Conservation (phyloP, 2,797 vertebrate genomes). For the Nannoperca obscura region DNA sequence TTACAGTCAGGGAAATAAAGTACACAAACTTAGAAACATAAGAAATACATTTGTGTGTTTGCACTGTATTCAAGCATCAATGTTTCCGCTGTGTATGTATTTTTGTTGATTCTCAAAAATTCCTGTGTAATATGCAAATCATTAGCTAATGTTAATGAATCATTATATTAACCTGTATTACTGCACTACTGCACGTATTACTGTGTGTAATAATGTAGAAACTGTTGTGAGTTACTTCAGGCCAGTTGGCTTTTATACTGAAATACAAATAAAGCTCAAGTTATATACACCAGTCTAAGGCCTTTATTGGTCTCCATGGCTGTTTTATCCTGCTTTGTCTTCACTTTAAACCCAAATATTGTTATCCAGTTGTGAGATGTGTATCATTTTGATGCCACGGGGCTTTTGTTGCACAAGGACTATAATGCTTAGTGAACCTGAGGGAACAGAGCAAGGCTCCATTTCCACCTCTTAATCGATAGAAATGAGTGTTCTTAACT, state of each 20-base stretch:
- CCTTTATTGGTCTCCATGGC: not conserved
- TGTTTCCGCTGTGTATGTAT: too few species aligned
- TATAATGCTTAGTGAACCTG: too few species aligned
- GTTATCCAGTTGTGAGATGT: not conserved
- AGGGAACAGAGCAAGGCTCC: slow-evolving; percentile 14
- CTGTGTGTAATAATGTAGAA: not conserved
- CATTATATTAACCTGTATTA: not conserved
- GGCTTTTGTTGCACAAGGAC: not conserved
- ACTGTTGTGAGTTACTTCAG: not conserved
- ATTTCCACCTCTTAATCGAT: slow-evolving; percentile 29
- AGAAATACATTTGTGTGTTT: too few species aligned
- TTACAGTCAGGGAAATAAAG: too few species aligned
- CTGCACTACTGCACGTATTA: not conserved
- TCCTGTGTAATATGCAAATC: too few species aligned
- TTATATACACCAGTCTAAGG: not conserved
- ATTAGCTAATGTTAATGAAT: not conserved
- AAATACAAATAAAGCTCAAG: not conserved
- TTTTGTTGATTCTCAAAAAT: too few species aligned
- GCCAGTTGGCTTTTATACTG: not conserved
- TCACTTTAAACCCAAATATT: not conserved
- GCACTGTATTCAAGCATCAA: too few species aligned
- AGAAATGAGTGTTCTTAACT: slow-evolving; percentile 44
- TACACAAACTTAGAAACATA: too few species aligned
- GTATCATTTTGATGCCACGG: not conserved
- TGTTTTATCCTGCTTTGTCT: not conserved